Conservation (phyloP, 2,888 invertebrate genomes). For the Criorhina ranunculi region DNA sequence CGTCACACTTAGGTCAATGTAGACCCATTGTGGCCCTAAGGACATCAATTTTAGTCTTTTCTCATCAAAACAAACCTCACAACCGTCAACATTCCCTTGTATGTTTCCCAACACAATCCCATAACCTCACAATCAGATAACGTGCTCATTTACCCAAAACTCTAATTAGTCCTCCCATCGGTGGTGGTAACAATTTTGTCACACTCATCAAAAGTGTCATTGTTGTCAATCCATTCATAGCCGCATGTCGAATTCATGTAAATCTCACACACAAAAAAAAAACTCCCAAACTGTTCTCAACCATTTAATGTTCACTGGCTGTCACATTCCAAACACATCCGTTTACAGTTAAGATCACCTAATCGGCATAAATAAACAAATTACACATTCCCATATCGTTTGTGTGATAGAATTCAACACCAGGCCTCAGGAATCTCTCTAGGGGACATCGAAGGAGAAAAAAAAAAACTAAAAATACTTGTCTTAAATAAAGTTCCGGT, state of each 20-base stretch:
- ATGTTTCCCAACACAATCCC: no score
- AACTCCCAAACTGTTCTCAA: no score
- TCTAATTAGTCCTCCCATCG: constrained; percentile 21
- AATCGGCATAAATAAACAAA: constrained; percentile 76
- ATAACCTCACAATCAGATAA: background rate
- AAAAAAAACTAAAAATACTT: constrained; percentile 35
- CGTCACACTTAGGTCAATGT: no score
- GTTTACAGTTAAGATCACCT: constrained; percentile 69
- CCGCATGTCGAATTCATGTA: constrained; percentile 33
- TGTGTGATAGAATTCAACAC: constrained; percentile 25
- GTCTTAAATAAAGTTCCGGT: constrained; percentile 69
- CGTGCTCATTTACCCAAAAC: background rate
- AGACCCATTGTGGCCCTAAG: no score
- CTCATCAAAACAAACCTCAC: no score
- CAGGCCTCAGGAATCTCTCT: constrained; percentile 43
- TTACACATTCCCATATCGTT: constrained; percentile 73
- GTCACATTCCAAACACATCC: constrained; percentile 66
- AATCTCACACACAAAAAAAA: constrained; percentile 45
- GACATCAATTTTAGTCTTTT: no score
- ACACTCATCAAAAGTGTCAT: constrained; percentile 50
- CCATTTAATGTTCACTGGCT: constrained; percentile 49
- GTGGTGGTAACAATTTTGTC: constrained; percentile 22
- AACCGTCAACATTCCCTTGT: no score
- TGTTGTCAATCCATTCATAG: constrained; percentile 18
- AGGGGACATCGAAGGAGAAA: constrained; percentile 65